A percentile compares a stretch with the other conserved stretches of the same genome.
These are phyloP conservation scores for Platycnemis pennipes DNA, from an alignment of 2,888 invertebrate species.

Conservation along the genomic window DNA sequence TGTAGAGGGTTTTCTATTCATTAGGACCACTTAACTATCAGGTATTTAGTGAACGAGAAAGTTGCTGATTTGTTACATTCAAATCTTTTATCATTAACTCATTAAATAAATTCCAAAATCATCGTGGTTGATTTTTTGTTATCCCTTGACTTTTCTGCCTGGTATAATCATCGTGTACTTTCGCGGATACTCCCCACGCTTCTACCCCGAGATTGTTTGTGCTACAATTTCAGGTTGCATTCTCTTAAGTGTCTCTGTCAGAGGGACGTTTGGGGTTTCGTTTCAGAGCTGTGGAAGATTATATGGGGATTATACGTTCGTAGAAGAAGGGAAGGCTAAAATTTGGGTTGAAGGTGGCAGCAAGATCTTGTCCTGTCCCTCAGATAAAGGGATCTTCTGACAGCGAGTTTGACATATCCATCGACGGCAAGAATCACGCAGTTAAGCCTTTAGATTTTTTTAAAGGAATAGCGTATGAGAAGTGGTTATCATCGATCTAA, in stretches of 20 bases:
- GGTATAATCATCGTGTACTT: not conserved
- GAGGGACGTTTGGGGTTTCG: not conserved
- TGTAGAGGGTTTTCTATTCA: no score
- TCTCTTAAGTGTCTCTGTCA: not conserved
- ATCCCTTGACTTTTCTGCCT: no score
- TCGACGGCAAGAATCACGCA: not conserved
- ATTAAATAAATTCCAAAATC: no score
- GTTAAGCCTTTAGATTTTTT: not conserved
- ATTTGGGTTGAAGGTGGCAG: not conserved
- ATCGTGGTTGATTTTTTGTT: no score
- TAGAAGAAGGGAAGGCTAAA: not conserved
- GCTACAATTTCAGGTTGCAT: not conserved
- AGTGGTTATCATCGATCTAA: not conserved
- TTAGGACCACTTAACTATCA: no score
- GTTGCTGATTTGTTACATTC: no score
- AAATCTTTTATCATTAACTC: no score
- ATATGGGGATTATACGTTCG: not conserved
- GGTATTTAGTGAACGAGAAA: no score
- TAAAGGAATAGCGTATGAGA: not conserved
- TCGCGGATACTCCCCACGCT: not conserved
- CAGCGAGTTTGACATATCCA: slow-evolving; percentile 5
- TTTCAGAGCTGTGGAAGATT: not conserved
- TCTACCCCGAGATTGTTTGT: not conserved
- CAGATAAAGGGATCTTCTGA: not conserved
- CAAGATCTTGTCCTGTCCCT: not conserved